Evolutionary conservation across 35 echinoderm and acorn worm species (phyloP).

Genomic region (Amphiura filiformis): DNA sequence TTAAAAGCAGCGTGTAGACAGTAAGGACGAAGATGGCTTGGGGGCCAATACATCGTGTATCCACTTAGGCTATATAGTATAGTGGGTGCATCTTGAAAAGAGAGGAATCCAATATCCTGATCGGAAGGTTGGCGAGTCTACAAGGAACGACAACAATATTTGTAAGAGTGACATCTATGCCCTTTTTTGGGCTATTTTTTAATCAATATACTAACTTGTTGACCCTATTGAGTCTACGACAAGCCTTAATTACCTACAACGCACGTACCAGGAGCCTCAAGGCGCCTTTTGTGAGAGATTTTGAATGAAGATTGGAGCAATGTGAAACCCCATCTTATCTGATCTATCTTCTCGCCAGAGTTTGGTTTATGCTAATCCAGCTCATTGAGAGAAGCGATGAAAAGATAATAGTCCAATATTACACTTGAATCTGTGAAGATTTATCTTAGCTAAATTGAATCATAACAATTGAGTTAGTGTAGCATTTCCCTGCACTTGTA

Average conservation of each 20-base stretch:
- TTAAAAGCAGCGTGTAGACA: too few relatives aligned
- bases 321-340: constrained; percentile 10
- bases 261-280: neutral
- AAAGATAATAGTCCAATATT: too few relatives aligned
- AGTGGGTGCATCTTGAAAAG: too few relatives aligned
- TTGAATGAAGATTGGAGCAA: neutral
- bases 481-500: too few relatives aligned
- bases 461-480: too few relatives aligned
- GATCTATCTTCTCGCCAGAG: neutral
- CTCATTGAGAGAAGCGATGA: neutral
- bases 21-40: too few relatives aligned
- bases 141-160: neutral
- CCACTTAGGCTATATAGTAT: too few relatives aligned
- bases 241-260: neutral
- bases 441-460: too few relatives aligned
- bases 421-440: too few relatives aligned
- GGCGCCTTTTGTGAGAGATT: neutral
- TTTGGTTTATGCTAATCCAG: neutral
- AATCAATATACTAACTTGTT: neutral
- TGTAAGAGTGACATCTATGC: neutral
- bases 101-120: neutral
- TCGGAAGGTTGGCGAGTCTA: neutral
- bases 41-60: too few relatives aligned
- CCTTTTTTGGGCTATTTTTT: neutral
- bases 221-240: neutral